Evolutionary conservation across 2,113 vertebrate genomes (phyloP).

Genomic region (Nyctereutes procyonoides): DNA sequence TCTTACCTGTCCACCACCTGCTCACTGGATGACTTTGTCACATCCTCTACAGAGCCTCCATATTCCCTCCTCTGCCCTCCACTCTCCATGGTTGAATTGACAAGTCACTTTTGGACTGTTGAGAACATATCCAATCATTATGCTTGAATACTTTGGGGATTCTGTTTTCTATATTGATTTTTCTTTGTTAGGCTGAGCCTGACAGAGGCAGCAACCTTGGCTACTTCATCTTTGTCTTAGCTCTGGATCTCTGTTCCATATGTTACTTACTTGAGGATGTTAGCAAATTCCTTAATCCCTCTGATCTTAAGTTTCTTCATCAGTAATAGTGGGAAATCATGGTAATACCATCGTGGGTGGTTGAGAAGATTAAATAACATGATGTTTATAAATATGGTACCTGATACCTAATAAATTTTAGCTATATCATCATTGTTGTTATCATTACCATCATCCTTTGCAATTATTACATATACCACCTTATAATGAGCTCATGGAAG

Average conservation of each 20-base stretch:
- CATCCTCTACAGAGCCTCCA: not conserved
- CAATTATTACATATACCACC: not conserved
- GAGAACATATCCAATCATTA: rapidly evolving
- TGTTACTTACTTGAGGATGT: not conserved
- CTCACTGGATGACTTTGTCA: not conserved
- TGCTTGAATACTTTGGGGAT: not conserved
- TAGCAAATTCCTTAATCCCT: not conserved
- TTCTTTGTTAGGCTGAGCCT: not conserved
- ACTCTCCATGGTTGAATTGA: too few relatives aligned
- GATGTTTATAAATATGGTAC: not conserved
- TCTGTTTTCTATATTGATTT: not conserved
- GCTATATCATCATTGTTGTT: too few relatives aligned
- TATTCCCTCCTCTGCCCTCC: rapidly evolving
- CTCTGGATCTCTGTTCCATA: not conserved
- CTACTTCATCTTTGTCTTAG: not conserved
- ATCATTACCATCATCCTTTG: not conserved
- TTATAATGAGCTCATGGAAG: not conserved
- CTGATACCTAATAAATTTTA: not conserved
- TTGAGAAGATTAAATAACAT: not conserved
- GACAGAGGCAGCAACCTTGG: not conserved
- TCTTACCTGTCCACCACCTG: not conserved
- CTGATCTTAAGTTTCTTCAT: not conserved
- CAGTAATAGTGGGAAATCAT: not conserved
- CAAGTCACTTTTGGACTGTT: not conserved
- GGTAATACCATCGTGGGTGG: rapidly evolving